Evolutionary conservation across 2,113 vertebrate genomes (phyloP), one percentile per base, ranked within the genome.

Genomic region (Cnemophilus loriae): DNA sequence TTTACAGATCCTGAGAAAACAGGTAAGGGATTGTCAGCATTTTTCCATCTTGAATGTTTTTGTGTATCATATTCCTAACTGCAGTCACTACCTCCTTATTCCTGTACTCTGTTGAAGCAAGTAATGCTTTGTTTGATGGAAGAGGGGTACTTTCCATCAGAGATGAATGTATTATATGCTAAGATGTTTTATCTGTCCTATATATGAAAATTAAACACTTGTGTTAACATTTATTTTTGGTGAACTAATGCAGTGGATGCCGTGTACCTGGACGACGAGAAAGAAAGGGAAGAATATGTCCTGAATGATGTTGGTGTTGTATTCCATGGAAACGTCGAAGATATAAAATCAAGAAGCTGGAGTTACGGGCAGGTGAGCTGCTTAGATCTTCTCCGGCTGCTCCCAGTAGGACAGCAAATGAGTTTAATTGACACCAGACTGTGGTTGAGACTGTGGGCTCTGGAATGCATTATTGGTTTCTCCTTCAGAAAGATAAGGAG

Each of bases 321-420:
- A 92, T 99, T 99, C 97, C 98, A 99, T 9, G 99, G 99, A 28
- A 89, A 98, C 4, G 92, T 89, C 6, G 97, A 97, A 2, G 98
- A 99, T 16, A 69, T 99, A 49, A 97, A 98, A 55, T 97, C 95
- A 77, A 98, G 99, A 79, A 96, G 98, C 96, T 99, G 99, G 99
- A 99, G 99, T 97, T 99, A 98, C 1, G 99, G 99, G 67, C 99
- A 99, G 98, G 99, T 99, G 96, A 97, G 98, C 28, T 85, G 28
- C 52, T 96, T 89, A 86, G 55, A 88, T 74, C 52, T 91, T 61
- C 71, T 73, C 73, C 73, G 59, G 8, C 32, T 60, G 84, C 50
- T 77, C 49, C 28, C 59, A 69, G 21, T 4, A 61, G 47, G 46
- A 44, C 18, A 68, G 52, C 41, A 65, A 92, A 32, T 52, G 74